A percentile compares a stretch with the other conserved stretches of the same genome.
These are phyloP conservation scores for Sturnira hondurensis DNA, from an alignment of 2,113 vertebrate genomes.

Conservation along the genomic window DNA sequence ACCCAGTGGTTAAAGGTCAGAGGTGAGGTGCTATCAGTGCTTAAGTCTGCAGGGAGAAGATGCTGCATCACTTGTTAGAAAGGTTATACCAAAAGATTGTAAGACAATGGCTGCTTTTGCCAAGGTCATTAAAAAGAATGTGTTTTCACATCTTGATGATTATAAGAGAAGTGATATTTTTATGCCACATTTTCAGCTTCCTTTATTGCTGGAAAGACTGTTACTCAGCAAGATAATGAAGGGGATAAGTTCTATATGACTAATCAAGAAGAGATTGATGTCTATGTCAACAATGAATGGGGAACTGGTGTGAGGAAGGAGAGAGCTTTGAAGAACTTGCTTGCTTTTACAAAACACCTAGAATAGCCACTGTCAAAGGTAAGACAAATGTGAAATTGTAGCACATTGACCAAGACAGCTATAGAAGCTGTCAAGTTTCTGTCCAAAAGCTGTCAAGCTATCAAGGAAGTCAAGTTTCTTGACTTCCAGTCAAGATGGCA, in stretches of 20 bases:
- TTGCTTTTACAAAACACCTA: slow-evolving; percentile 94
- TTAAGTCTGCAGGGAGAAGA: slow-evolving; percentile 98
- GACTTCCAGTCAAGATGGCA: no score
- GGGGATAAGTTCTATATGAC: slow-evolving; percentile 99
- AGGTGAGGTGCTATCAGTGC: slow-evolving; percentile 96
- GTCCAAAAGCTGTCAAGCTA: no score
- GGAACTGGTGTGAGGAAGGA: slow-evolving; percentile 97
- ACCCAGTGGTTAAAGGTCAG: slow-evolving; percentile 95
- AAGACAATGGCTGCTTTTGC: slow-evolving; percentile 99
- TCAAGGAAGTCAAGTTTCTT: no score
- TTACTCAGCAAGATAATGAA: slow-evolving; percentile 97
- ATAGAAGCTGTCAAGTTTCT: no score
- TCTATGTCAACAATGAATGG: slow-evolving; percentile 97
- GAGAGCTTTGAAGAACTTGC: slow-evolving; percentile 97
- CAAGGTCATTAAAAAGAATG: slow-evolving; percentile 98
- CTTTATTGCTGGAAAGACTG: slow-evolving; percentile 97
- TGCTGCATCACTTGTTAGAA: slow-evolving; percentile 96
- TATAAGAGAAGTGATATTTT: slow-evolving; percentile 98
- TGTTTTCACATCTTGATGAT: slow-evolving; percentile 97
- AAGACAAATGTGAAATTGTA: slow-evolving; percentile 97
- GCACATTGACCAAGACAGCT: slow-evolving; percentile 98
- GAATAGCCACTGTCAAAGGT: slow-evolving; percentile 95
- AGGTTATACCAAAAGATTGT: slow-evolving; percentile 85
- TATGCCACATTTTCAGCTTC: slow-evolving; percentile 98
- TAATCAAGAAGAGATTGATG: slow-evolving; percentile 99